Percentiles rank a stretch among this genome's conserved stretches.
Conservation (phyloP, 2,113 vertebrate species). For the Anser cygnoides region DNA sequence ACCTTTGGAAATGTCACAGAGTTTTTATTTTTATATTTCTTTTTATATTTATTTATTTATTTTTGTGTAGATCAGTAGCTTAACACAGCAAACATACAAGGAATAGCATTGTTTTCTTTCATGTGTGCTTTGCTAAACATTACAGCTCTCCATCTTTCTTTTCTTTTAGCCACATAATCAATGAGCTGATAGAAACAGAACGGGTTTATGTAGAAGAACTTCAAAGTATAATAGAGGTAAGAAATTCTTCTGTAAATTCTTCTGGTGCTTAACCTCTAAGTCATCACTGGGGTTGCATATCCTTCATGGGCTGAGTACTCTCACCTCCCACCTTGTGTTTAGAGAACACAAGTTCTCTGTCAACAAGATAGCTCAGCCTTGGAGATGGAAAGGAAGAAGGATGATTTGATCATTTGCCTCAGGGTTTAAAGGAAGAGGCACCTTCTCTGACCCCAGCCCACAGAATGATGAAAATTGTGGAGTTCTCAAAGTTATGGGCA, state of each 20-base stretch:
- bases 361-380: background rate
- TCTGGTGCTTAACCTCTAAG: background rate
- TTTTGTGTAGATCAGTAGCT: background rate
- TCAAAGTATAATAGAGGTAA: constrained; percentile 95
- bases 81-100: background rate
- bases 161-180: constrained; percentile 87
- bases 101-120: background rate
- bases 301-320: background rate
- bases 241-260: background rate
- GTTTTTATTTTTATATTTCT: too few species aligned
- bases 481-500: background rate
- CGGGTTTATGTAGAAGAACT: constrained; percentile 93
- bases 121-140: background rate
- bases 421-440: background rate
- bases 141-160: background rate
- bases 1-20: background rate
- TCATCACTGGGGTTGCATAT: background rate
- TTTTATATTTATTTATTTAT: background rate
- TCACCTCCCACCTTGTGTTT: background rate
- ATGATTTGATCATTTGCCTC: background rate
- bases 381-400: background rate
- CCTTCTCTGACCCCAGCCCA: background rate
- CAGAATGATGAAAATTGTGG: background rate
- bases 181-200: constrained; percentile 94
- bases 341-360: background rate